Conservation (phyloP, 2,113 vertebrate species). For the Hymenochirus boettgeri region DNA sequence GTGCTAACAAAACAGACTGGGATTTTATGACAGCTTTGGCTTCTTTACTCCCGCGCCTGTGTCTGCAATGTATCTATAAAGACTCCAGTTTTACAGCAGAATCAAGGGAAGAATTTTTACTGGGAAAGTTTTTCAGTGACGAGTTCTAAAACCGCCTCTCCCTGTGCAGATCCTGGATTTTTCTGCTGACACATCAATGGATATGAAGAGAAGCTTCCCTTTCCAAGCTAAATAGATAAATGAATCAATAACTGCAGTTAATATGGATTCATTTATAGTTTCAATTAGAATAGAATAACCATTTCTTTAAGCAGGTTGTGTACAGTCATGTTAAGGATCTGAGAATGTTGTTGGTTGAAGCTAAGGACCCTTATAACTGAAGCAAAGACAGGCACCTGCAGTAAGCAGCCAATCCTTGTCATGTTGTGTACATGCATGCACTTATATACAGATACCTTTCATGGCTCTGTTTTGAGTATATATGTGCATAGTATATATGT, state of each 20-base stretch:
- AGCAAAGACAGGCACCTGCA: not conserved
- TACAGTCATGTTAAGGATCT: not conserved
- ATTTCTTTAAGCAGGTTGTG: not conserved
- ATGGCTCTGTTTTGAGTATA: no score
- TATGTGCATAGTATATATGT: not conserved
- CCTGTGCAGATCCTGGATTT: not conserved
- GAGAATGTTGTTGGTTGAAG: no score
- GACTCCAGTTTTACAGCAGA: not conserved
- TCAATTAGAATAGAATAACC: not conserved
- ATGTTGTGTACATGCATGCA: not conserved
- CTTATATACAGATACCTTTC: not conserved
- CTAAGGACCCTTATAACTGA: no score
- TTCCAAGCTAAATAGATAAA: conserved; percentile 14
- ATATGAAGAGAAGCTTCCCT: not conserved
- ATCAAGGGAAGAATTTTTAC: conserved; percentile 7
- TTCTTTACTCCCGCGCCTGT: not conserved
- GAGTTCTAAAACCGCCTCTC: not conserved
- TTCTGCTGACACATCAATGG: accelerated
- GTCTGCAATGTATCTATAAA: not conserved
- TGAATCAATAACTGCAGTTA: not conserved
- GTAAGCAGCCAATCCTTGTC: not conserved
- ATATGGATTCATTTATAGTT: not conserved
- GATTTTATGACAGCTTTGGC: not conserved
- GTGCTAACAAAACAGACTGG: not conserved
- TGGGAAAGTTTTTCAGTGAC: conserved; percentile 11